These are phyloP conservation scores for Campoletis sonorensis DNA, from an alignment of 1,140 invertebrate species.

Conservation along the genomic window DNA sequence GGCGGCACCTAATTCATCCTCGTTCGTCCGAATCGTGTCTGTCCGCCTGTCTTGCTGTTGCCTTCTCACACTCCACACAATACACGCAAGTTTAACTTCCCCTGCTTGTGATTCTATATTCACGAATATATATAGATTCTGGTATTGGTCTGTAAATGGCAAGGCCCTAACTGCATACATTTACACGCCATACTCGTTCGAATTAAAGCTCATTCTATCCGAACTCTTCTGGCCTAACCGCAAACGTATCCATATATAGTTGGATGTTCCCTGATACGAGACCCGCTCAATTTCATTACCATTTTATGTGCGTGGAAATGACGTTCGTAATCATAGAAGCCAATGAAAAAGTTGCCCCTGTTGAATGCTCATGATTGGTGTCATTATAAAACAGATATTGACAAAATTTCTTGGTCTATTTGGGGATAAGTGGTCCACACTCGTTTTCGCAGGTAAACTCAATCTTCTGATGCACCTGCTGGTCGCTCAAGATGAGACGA, in stretches of 20 bases:
- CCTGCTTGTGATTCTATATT: background rate
- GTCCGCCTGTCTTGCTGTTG: slow-evolving; percentile 32
- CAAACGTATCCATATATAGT: background rate
- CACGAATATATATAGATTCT: no score
- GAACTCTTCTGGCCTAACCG: background rate
- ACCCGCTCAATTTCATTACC: no score
- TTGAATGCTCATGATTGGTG: background rate
- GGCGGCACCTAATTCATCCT: slow-evolving; percentile 51
- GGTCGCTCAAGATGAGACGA: slow-evolving; percentile 8
- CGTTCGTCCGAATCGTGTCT: slow-evolving; percentile 44
- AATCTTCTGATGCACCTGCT: background rate
- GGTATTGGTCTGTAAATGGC: slow-evolving; percentile 14
- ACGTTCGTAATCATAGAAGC: background rate
- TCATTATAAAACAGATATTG: background rate
- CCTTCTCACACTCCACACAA: background rate
- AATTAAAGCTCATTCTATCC: background rate
- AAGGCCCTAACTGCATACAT: background rate
- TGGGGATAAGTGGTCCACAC: background rate
- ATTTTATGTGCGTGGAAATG: background rate
- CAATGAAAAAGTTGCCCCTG: background rate
- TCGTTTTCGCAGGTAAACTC: slow-evolving; percentile 2
- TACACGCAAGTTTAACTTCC: background rate
- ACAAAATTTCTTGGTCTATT: slow-evolving; percentile 9
- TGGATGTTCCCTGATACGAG: background rate
- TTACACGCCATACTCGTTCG: background rate